Base-by-base conservation (phyloP, 2,113 vertebrate species). In the Hepsetus odoe region DNA sequence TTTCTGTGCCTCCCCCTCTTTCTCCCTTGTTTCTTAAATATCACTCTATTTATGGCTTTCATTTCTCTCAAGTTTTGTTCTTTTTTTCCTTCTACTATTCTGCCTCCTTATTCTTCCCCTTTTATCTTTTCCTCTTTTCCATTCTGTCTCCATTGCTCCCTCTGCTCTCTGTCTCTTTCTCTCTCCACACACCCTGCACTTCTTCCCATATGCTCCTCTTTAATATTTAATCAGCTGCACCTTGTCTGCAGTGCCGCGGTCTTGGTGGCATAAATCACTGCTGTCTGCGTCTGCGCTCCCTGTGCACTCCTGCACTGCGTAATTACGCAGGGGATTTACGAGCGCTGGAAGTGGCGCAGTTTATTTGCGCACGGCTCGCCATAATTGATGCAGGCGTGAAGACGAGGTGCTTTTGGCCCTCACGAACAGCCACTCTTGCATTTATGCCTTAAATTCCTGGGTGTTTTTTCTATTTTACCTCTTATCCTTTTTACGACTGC, bases 181-280 rank as follows among this genome's bases (percentile, higher is more conserved):
- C 40, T 42, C 40, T 42, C 40, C 11, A 2, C 12, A 5, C 12
- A 6, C 12, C 40, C 12, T 12, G 8, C 40, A 5, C 35, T 38
- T 55, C 35, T 40, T 61, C 16, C 90, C 93, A 91, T 94, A 94
- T 95, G 93, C 91, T 90, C 53, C 78, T 90, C 87, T 94, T 95
- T 95, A 95, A 96, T 96, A 94, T 95, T 95, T 95, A 93, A 95
- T 94, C 92, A 93, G 92, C 90, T 90, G 91, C 93, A 91, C 93
- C 93, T 93, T 92, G 90, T 92, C 92, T 88, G 91, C 92, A 92
- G 88, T 88, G 90, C 88, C 90, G 90, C 91, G 90, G 90, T 91
- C 91, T 93, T 94, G 92, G 91, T 93, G 92, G 94, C 93, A 94
- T 94, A 94, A 95, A 94, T 94, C 94, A 94, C 94, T 91, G 90